phyloP scores from a whole-genome alignment of 2,113 vertebrate genomes.

The Catharus bicknelli region DNA sequence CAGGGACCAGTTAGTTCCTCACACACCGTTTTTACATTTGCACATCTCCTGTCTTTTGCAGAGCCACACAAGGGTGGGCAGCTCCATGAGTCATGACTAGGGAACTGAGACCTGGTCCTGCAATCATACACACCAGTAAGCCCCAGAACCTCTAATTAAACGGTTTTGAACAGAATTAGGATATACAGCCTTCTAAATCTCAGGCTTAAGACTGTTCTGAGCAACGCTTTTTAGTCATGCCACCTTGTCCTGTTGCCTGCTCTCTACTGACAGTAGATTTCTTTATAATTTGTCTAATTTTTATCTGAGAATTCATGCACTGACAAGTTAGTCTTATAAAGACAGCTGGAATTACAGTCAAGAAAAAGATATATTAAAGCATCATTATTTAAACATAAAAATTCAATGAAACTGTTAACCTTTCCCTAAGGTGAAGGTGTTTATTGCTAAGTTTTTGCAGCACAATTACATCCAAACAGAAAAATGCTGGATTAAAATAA shows the following conservation, averaged over 20 bases:
- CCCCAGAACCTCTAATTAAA: background rate
- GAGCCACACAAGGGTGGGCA: background rate
- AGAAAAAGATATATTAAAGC: slow-evolving; percentile 64
- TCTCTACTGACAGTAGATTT: background rate
- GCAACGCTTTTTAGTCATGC: background rate
- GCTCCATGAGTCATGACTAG: rapidly evolving
- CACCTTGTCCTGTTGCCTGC: background rate
- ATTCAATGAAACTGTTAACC: slow-evolving; percentile 66
- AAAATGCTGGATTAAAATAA: slow-evolving; percentile 10
- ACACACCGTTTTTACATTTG: background rate
- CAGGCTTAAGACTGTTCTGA: background rate
- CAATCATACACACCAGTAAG: background rate
- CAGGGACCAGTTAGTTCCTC: background rate
- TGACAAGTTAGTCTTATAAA: slow-evolving; percentile 59
- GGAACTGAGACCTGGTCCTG: background rate
- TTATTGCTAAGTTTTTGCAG: slow-evolving; percentile 53
- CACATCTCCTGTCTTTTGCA: background rate
- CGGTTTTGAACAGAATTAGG: background rate
- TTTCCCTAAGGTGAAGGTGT: slow-evolving; percentile 54
- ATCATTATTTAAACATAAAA: slow-evolving; percentile 72
- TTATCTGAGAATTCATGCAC: slow-evolving; percentile 44
- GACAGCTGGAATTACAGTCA: slow-evolving; percentile 49
- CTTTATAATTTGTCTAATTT: slow-evolving; percentile 51
- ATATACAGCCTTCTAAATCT: background rate
- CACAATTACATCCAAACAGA: slow-evolving; percentile 46